Evolutionary conservation across 1,140 invertebrate genomes (phyloP), one percentile per base, ranked within the genome.

Genomic region (Drosophila lacteicornis): DNA sequence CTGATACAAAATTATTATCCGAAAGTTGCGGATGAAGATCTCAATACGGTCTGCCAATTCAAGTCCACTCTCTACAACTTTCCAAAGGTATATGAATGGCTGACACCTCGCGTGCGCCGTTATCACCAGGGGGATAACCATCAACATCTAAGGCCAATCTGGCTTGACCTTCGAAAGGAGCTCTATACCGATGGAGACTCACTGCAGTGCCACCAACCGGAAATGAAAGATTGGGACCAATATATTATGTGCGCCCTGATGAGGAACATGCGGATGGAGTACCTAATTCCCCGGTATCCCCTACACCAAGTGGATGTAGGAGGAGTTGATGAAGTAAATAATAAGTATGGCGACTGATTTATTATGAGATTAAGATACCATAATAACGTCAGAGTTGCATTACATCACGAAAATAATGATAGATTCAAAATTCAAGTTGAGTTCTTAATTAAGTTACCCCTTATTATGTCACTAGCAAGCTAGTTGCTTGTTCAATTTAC

Each of bases 201-300:
- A 5, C 27, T 13, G n/a, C n/a, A 53, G 50, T 53, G 50, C 12
- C 50, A 53, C 11, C 2, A 0, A 5, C 0, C 11, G 1, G 9
- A 13, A 4, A 8, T 33, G 50, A 33, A 7, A 33, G 11, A 33
- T 13, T 53, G 50, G 50, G 2, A 2, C 0, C 0, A 19, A 5
- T 53, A 33, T 6, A 33, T 19, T 0, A 0, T 19, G 2, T 53
- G 50, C 12, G 27, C 50, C n/a, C 17, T 53, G 17, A 17, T 1
- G n/a, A 17, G 50, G 12, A 53, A 53, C 27, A 53, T 53, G 50
- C 27, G 50, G 25, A 33, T 33, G 27, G 50, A 53, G 2, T 53
- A 53, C 3, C 17, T 53, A 2, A 0, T 53, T 33, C 50, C 50
- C 27, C 17, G 5, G 5, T 53, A 53, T 27, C 50, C 50, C 17